phyloP scores from a whole-genome alignment of 2,888 invertebrate species.

The Trachelus stipa region DNA sequence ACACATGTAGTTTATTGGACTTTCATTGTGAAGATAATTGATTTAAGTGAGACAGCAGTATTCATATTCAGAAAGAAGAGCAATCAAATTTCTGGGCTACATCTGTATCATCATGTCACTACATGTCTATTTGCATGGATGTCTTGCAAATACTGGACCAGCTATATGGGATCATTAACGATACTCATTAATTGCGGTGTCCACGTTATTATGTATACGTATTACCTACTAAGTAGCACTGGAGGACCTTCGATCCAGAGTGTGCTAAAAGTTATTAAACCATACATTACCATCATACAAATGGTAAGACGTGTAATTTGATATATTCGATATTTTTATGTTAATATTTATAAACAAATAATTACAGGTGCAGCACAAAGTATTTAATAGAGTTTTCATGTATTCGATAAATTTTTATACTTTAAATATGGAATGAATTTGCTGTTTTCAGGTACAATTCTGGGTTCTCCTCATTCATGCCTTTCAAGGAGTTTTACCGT shows the following conservation, averaged over 20 bases:
- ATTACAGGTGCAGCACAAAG: not conserved
- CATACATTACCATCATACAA: constrained; percentile 70
- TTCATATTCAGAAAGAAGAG: constrained; percentile 78
- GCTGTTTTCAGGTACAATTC: constrained; percentile 73
- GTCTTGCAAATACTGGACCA: constrained; percentile 72
- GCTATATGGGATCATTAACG: constrained; percentile 72
- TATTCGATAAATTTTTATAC: not conserved
- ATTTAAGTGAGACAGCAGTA: constrained; percentile 76
- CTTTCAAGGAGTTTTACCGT: constrained; percentile 67
- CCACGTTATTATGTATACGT: constrained; percentile 81
- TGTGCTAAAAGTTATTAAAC: constrained; percentile 71
- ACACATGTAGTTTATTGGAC: constrained; percentile 69
- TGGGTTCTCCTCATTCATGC: constrained; percentile 71
- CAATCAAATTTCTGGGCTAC: constrained; percentile 77
- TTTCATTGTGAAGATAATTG: constrained; percentile 73
- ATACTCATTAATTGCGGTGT: constrained; percentile 74
- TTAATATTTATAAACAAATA: not conserved
- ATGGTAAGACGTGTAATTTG: constrained; percentile 69
- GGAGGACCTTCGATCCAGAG: constrained; percentile 71
- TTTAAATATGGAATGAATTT: not conserved
- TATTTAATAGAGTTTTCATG: not conserved
- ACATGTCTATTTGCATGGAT: constrained; percentile 73
- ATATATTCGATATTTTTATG: not conserved
- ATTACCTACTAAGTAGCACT: constrained; percentile 72
- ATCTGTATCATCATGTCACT: constrained; percentile 79